Conservation (phyloP, 2,888 invertebrate species). For the Synanthedon formicaeformis region DNA sequence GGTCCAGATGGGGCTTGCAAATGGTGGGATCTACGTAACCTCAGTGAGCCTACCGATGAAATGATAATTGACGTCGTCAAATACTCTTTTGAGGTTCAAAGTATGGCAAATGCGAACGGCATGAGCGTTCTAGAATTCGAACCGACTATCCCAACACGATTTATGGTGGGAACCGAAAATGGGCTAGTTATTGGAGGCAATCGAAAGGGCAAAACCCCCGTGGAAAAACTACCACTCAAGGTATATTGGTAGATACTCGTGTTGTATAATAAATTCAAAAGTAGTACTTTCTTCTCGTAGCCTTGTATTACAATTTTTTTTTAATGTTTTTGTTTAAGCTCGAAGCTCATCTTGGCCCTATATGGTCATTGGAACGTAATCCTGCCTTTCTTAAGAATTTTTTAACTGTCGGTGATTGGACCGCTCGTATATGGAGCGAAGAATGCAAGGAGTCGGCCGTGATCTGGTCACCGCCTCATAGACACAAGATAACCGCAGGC, state of each 20-base stretch:
- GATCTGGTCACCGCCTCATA: slow-evolving; percentile 83
- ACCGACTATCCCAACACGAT: slow-evolving; percentile 79
- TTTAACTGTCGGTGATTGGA: slow-evolving; percentile 94
- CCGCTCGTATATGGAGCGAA: slow-evolving; percentile 92
- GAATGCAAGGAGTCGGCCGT: slow-evolving; percentile 92
- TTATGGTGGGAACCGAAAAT: slow-evolving; percentile 79
- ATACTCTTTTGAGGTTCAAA: slow-evolving; percentile 57
- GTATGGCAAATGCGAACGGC: slow-evolving; percentile 68
- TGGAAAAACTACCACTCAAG: slow-evolving; percentile 66
- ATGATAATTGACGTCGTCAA: slow-evolving; percentile 76
- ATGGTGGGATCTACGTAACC: slow-evolving; percentile 82
- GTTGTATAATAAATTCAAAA: no score
- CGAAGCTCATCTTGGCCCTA: slow-evolving; percentile 83
- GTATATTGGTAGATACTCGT: neutral
- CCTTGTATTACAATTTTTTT: no score
- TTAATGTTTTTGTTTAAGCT: slow-evolving; percentile 35
- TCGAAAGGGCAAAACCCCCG: slow-evolving; percentile 76
- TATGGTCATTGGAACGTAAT: slow-evolving; percentile 88
- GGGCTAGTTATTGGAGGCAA: slow-evolving; percentile 75
- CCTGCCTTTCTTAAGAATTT: slow-evolving; percentile 94
- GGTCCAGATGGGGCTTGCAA: slow-evolving; percentile 89
- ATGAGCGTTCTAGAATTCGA: slow-evolving; percentile 77
- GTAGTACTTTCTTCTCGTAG: no score
- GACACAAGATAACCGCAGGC: slow-evolving; percentile 77
- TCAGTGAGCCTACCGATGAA: slow-evolving; percentile 74